Conservation (phyloP, 2,888 invertebrate genomes). For the Girardia tigrina region DNA sequence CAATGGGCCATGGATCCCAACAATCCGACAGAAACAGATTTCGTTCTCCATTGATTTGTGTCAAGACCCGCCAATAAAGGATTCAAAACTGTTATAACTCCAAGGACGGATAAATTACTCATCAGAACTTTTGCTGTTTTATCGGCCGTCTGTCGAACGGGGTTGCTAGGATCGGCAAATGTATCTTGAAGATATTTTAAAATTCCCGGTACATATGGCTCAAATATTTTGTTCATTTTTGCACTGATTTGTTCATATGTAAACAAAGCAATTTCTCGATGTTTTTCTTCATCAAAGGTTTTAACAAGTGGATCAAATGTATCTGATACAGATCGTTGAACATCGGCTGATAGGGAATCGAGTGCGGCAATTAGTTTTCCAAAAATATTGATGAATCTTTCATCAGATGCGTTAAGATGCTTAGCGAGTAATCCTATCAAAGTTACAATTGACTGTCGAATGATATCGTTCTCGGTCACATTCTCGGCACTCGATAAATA, state of each 20-base stretch:
- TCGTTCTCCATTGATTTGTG: slow-evolving; percentile 91
- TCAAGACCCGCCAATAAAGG: slow-evolving; percentile 77
- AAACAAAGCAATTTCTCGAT: slow-evolving; percentile 67
- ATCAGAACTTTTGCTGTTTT: slow-evolving; percentile 82
- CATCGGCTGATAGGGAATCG: slow-evolving; percentile 85
- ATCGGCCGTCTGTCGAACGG: slow-evolving; percentile 86
- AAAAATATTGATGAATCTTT: slow-evolving; percentile 79
- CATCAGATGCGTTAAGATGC: slow-evolving; percentile 77
- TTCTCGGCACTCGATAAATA: slow-evolving; percentile 83
- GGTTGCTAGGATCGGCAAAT: slow-evolving; percentile 81
- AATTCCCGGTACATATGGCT: slow-evolving; percentile 94
- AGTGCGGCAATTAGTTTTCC: slow-evolving; percentile 73
- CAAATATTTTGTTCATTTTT: slow-evolving; percentile 84
- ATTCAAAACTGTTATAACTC: slow-evolving; percentile 88
- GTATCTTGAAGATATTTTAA: slow-evolving; percentile 81
- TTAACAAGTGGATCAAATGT: slow-evolving; percentile 71
- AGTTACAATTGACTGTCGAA: slow-evolving; percentile 85
- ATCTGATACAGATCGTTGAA: slow-evolving; percentile 56
- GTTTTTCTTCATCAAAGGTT: slow-evolving; percentile 66
- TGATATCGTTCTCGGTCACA: slow-evolving; percentile 73
- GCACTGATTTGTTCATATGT: slow-evolving; percentile 91
- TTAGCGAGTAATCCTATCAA: slow-evolving; percentile 91
- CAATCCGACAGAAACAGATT: slow-evolving; percentile 66
- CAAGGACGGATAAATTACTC: slow-evolving; percentile 82
- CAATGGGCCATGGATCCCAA: slow-evolving; percentile 96